These are phyloP conservation scores for Sebastes dallii DNA, from an alignment of 2,797 vertebrate species.

Conservation along the genomic window DNA sequence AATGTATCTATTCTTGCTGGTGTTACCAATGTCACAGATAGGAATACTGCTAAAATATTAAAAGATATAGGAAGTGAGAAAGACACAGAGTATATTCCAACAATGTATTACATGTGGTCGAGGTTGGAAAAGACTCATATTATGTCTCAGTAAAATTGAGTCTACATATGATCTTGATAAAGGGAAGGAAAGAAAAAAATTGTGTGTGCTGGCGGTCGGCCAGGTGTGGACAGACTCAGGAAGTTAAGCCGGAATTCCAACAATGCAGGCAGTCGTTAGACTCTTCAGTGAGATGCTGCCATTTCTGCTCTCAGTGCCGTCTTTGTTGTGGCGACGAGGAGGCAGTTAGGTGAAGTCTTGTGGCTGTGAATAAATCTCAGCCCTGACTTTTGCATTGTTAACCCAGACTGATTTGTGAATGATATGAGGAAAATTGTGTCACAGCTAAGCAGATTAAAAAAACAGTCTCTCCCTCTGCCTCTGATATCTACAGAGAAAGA, in stretches of 20 bases:
- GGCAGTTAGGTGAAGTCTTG: conserved; percentile 40
- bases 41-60: background rate
- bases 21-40: background rate
- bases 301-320: conserved; percentile 55
- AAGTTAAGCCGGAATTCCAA: conserved; percentile 84
- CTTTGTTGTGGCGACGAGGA: conserved; percentile 57
- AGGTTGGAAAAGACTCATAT: conserved; percentile 46
- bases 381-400: conserved; percentile 24
- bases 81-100: conserved; percentile 1
- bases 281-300: conserved; percentile 69
- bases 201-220: conserved; percentile 68
- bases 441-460: conserved; percentile 7
- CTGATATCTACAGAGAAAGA: conserved; percentile 36
- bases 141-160: conserved; percentile 57
- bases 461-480: background rate
- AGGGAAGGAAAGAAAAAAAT: conserved; percentile 59
- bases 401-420: conserved; percentile 18
- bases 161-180: conserved; percentile 72
- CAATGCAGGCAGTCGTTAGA: conserved; percentile 80
- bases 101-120: conserved; percentile 18
- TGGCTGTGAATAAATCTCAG: conserved; percentile 40
- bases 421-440: conserved; percentile 20
- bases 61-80: conserved; percentile 6
- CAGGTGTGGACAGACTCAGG: conserved; percentile 80
- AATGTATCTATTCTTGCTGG: background rate